Evolutionary conservation across 2,888 invertebrate genomes (phyloP).

Genomic region (Sarcophaga rosellei): DNA sequence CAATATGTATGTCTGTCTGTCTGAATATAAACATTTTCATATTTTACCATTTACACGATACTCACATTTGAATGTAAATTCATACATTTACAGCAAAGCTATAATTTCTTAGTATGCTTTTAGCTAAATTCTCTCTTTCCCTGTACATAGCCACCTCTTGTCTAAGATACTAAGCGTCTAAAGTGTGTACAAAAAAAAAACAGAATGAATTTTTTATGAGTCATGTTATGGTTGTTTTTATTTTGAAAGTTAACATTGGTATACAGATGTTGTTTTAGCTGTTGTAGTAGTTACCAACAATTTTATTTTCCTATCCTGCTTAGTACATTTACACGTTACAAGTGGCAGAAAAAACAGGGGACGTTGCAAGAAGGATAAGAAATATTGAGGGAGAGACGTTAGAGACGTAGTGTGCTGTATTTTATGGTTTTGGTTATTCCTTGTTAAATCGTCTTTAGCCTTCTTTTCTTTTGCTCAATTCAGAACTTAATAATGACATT

Average conservation of each 20-base stretch:
- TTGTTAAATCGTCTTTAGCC: background rate
- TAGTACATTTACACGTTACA: constrained; percentile 3
- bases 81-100: constrained; percentile 8
- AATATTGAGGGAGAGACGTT: constrained; percentile 15
- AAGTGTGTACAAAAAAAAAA: constrained; percentile 6
- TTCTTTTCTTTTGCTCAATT: background rate
- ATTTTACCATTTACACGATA: constrained; percentile 31
- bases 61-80: background rate
- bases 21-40: constrained; percentile 24
- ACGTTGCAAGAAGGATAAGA: constrained; percentile 17
- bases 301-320: background rate
- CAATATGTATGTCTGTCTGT: constrained; percentile 3
- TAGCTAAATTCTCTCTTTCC: background rate
- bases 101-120: constrained; percentile 10
- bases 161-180: constrained; percentile 43
- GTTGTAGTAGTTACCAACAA: background rate
- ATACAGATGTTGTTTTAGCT: constrained; percentile 20
- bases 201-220: constrained; percentile 69
- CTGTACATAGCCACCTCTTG: background rate
- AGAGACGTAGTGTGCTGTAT: no score
- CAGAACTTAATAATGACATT: no score
- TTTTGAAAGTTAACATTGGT: background rate
- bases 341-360: background rate
- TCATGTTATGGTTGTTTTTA: constrained; percentile 40
- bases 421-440: constrained; percentile 37